Conservation (phyloP, 2,113 vertebrate genomes). For the Xyliphius kryptos region DNA sequence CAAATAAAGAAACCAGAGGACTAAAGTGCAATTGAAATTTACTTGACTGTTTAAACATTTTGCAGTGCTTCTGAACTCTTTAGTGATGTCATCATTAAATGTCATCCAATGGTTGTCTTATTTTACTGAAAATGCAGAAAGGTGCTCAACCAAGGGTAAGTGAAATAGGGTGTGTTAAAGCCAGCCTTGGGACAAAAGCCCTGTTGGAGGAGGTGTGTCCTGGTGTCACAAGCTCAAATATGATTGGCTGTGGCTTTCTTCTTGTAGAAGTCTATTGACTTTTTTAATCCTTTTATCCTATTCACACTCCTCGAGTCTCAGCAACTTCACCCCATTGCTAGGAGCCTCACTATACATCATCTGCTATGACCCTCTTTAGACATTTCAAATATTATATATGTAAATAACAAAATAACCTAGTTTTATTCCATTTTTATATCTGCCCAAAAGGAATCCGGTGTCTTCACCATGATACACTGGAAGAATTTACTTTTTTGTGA, state of each 20-base stretch:
- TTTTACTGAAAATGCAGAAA: not conserved
- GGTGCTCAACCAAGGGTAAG: not conserved
- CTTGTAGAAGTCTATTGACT: not conserved
- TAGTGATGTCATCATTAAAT: too few relatives aligned
- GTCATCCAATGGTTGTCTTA: too few relatives aligned
- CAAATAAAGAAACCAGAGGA: too few relatives aligned
- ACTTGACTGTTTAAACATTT: too few relatives aligned
- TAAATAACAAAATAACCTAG: too few relatives aligned
- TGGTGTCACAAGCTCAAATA: not conserved
- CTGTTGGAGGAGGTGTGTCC: not conserved
- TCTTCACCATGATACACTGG: slow-evolving; percentile 14
- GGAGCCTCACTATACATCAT: slow-evolving; percentile 1
- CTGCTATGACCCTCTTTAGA: not conserved
- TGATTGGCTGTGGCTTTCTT: slow-evolving; percentile 12
- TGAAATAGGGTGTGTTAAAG: not conserved
- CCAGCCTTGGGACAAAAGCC: not conserved
- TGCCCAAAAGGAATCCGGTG: not conserved
- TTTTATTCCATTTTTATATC: too few relatives aligned
- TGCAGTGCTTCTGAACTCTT: too few relatives aligned
- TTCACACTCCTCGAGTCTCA: slow-evolving; percentile 5
- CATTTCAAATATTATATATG: not conserved
- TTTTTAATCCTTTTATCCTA: slow-evolving; percentile 12
- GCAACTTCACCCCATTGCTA: not conserved
- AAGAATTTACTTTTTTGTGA: slow-evolving; percentile 9
- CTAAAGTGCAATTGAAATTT: too few relatives aligned